Percentiles rank a stretch among this genome's conserved stretches.
phyloP scores from a whole-genome alignment of 2,888 invertebrate species.

The Priocnemis perturbator region DNA sequence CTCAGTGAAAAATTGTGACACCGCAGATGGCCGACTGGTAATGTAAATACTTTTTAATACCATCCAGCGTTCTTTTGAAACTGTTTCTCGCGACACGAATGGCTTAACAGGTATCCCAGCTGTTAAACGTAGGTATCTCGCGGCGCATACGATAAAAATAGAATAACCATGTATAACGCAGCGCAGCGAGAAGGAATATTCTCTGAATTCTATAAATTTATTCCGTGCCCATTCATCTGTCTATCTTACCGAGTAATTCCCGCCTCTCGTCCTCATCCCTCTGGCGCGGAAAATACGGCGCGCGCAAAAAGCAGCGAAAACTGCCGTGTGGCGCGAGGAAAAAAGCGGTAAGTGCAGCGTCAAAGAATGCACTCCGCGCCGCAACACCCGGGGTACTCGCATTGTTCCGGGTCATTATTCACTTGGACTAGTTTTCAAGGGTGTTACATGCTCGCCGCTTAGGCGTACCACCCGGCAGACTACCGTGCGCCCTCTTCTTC shows the following conservation, averaged over 20 bases:
- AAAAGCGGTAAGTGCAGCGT: slow-evolving; percentile 1
- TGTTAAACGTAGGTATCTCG: too few relatives aligned
- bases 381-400: slow-evolving; percentile 40
- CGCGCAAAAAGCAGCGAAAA: neutral
- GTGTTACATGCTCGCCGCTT: slow-evolving; percentile 40
- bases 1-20: too few relatives aligned
- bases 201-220: too few relatives aligned
- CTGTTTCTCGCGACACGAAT: too few relatives aligned
- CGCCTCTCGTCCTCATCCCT: neutral
- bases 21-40: too few relatives aligned
- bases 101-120: too few relatives aligned
- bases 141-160: too few relatives aligned
- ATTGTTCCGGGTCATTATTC: slow-evolving; percentile 65
- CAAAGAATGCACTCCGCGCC: slow-evolving; percentile 17
- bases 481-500: neutral
- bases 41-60: too few relatives aligned
- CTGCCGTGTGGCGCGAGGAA: neutral
- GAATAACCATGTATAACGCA: too few relatives aligned
- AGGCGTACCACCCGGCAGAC: slow-evolving; percentile 20
- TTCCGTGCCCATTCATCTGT: neutral
- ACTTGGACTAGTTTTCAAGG: slow-evolving; percentile 63
- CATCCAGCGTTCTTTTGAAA: too few relatives aligned
- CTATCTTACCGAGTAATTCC: neutral
- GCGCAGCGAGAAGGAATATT: too few relatives aligned
- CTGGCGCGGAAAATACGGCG: neutral